A percentile compares a stretch with the other conserved stretches of the same genome.
These are phyloP conservation scores for Cetonia aurata DNA, from an alignment of 2,888 invertebrate species.

Conservation along the genomic window DNA sequence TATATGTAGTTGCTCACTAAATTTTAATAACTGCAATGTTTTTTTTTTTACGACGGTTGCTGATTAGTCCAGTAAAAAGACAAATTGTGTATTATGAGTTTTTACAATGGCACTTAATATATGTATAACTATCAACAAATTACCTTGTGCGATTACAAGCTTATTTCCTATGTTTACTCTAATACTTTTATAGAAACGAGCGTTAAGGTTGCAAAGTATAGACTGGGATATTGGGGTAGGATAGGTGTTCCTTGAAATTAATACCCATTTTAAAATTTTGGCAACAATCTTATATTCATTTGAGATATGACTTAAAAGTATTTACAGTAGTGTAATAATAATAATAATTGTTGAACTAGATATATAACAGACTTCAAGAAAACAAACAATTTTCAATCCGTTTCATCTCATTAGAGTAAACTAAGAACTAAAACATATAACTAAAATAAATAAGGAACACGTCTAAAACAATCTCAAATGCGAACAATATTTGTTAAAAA, in stretches of 20 bases:
- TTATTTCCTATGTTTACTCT: no score
- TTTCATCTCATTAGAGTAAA: constrained; percentile 11
- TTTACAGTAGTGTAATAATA: constrained; percentile 43
- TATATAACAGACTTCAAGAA: constrained; percentile 14
- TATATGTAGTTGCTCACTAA: no score
- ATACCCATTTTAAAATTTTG: constrained; percentile 42
- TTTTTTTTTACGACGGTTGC: no score
- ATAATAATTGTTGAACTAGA: constrained; percentile 17
- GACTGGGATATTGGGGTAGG: no score
- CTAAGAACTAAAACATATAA: constrained; percentile 15
- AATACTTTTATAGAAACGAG: no score
- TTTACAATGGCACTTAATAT: no score
- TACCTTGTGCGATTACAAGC: no score
- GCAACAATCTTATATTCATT: constrained; percentile 47
- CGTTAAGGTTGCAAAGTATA: no score
- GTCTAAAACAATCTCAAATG: constrained; percentile 16
- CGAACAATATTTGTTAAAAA: constrained; percentile 11
- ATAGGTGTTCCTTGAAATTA: not conserved
- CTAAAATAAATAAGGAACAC: constrained; percentile 39
- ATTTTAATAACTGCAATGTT: no score
- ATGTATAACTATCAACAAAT: no score
- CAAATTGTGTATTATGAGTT: no score
- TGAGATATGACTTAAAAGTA: constrained; percentile 47
- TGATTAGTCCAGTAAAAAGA: no score
- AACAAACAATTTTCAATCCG: constrained; percentile 31